Evolutionary conservation across 2,797 vertebrate species (phyloP).

Genomic region (Huso huso): DNA sequence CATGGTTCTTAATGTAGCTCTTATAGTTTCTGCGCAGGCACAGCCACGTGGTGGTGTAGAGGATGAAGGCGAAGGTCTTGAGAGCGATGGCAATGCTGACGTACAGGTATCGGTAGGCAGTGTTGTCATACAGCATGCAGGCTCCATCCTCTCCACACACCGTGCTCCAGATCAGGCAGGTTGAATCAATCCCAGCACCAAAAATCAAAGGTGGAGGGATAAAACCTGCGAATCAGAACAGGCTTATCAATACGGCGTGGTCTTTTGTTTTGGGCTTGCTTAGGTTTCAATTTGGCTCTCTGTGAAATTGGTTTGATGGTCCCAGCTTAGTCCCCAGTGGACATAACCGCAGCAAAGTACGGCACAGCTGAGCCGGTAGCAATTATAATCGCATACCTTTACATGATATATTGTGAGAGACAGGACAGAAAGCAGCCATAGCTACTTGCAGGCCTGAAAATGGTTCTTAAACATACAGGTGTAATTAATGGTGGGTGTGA

Average conservation of each 20-base stretch:
- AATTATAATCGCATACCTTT: too few species aligned
- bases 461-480: too few species aligned
- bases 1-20: constrained; percentile 87
- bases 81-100: constrained; percentile 93
- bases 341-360: too few species aligned
- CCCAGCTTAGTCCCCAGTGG: too few species aligned
- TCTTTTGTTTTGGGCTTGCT: neutral
- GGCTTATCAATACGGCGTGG: constrained; percentile 1
- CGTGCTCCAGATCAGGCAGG: constrained; percentile 93
- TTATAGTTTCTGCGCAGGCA: constrained; percentile 91
- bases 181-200: constrained; percentile 91
- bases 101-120: constrained; percentile 83
- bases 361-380: too few species aligned
- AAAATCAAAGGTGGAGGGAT: constrained; percentile 97
- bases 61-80: constrained; percentile 85
- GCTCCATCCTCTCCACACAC: constrained; percentile 86
- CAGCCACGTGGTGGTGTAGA: constrained; percentile 91
- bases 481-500: too few species aligned
- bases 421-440: too few species aligned
- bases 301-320: too few species aligned
- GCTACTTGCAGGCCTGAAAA: too few species aligned
- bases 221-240: constrained; percentile 67
- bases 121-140: constrained; percentile 87
- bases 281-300: too few species aligned
- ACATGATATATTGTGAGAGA: too few species aligned